Percentiles rank a stretch among this genome's conserved stretches.
phyloP scores from a whole-genome alignment of 2,888 invertebrate species.

The Elmis aenea region DNA sequence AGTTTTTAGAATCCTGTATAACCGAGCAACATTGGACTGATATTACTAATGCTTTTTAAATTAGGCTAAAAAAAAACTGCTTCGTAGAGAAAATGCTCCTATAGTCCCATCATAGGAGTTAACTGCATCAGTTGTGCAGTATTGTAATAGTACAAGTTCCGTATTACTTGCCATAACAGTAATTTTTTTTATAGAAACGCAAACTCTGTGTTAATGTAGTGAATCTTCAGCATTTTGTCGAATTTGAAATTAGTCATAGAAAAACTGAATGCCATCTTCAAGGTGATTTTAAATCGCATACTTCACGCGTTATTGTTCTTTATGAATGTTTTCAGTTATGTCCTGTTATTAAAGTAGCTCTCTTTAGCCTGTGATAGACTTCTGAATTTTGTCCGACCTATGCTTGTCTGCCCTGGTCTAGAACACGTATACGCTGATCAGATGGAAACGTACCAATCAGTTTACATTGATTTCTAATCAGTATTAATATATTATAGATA shows the following conservation, averaged over 20 bases:
- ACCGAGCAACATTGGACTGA: constrained; percentile 42
- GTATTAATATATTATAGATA: no score
- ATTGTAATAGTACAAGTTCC: constrained; percentile 38
- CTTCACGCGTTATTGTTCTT: constrained; percentile 10
- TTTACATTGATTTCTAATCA: constrained; percentile 29
- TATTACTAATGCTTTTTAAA: constrained; percentile 34
- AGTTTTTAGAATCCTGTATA: constrained; percentile 27
- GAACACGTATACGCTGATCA: constrained; percentile 21
- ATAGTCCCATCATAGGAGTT: no score
- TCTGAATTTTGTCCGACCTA: constrained; percentile 26
- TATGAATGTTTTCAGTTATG: constrained; percentile 15
- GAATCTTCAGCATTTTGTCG: not conserved
- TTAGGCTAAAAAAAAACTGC: constrained; percentile 21
- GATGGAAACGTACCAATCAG: constrained; percentile 13
- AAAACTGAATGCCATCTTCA: no score
- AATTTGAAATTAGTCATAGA: not conserved
- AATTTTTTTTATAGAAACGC: constrained; percentile 15
- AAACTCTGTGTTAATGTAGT: not conserved
- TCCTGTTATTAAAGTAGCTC: constrained; percentile 31
- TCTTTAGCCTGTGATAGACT: constrained; percentile 46
- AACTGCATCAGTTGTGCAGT: not conserved
- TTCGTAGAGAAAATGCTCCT: constrained; percentile 22
- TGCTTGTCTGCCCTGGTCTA: constrained; percentile 22
- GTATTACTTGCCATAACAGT: constrained; percentile 39
- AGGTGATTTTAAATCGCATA: no score